Base-by-base conservation (phyloP, 2,888 invertebrate species). In the Branchinecta sandiegonensis region DNA sequence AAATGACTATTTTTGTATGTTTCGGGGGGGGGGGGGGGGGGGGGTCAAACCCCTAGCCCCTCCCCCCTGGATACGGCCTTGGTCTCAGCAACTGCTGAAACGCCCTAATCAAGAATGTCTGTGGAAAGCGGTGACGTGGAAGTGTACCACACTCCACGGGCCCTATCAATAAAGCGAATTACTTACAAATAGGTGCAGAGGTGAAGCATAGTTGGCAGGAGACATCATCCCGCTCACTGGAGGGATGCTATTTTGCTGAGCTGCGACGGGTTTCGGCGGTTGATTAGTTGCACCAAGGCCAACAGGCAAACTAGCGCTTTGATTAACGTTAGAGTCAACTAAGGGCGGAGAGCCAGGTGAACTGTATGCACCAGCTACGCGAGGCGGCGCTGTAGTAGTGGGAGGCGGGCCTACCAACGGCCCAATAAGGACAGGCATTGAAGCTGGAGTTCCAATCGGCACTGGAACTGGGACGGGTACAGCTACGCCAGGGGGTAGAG, bases 171-270 rank as follows among this genome's bases (percentile, higher is more conserved):
- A 37, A 37, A 37, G 37, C 37, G 37, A 37, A 37, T 37, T 37
- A 83, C 85, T 83, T 78, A 85, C 85, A 76, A 84, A 84, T 74
- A 85, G 78, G 74, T 82, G 82, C 71, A 85, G 81, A 76, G 82
- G 84, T 73, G 82, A 83, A 72, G 81, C 80, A 76, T 83, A 85
- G 73, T 75, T 76, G 66, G 76, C 74, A 66, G 70, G 73, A 73
- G 83, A 83, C 73, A 82, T 81, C 68, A 82, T 80, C 72, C 83
- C 81, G 71, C 83, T 83, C 74, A 83, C 84, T 66, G 83, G 78
- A 75, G 84, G 86, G 63, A 86, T 80, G 76, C 83, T 85, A 73
- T 85, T 81, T 76, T 85, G 85, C 72, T 84, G 85, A 48, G 72
- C 68, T 68, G 84, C 56, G 17, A 17, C 1, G 17, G n/a, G n/a